phyloP scores from a whole-genome alignment of 2,888 invertebrate genomes.

The Eretmocerus hayati region DNA sequence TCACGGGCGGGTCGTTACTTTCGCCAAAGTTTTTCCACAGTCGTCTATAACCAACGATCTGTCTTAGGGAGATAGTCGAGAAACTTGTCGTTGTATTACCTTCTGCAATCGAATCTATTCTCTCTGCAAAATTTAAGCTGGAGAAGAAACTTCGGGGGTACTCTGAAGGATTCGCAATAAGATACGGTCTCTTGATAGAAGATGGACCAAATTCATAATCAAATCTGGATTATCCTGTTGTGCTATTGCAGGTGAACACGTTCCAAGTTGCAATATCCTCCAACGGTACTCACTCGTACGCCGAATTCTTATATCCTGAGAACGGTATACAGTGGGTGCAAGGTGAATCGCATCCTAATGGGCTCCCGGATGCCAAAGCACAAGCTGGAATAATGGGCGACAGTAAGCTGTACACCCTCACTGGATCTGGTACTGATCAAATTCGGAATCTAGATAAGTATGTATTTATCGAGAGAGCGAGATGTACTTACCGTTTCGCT shows the following conservation, averaged over 20 bases:
- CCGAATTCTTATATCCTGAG: slow-evolving; percentile 79
- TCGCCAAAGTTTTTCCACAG: no score
- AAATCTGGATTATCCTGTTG: neutral
- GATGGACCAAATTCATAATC: no score
- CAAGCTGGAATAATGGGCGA: slow-evolving; percentile 90
- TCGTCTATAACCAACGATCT: no score
- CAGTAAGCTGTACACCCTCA: slow-evolving; percentile 66
- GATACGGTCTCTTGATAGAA: no score
- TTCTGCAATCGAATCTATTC: no score
- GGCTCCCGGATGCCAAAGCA: slow-evolving; percentile 79
- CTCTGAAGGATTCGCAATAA: no score
- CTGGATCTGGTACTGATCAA: slow-evolving; percentile 88
- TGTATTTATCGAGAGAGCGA: slow-evolving; percentile 33
- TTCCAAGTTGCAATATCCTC: slow-evolving; percentile 68
- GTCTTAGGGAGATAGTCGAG: no score
- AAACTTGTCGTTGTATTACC: no score
- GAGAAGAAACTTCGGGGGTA: no score
- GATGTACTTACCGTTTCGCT: neutral
- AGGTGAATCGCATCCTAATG: slow-evolving; percentile 67
- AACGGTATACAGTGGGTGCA: slow-evolving; percentile 89
- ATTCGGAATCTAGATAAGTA: slow-evolving; percentile 73
- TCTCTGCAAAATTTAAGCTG: no score
- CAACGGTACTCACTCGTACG: slow-evolving; percentile 73
- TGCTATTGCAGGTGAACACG: slow-evolving; percentile 63
- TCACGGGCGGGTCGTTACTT: no score